These are phyloP conservation scores for Phoeniculus purpureus DNA, from an alignment of 2,797 vertebrate species.

Conservation along the genomic window DNA sequence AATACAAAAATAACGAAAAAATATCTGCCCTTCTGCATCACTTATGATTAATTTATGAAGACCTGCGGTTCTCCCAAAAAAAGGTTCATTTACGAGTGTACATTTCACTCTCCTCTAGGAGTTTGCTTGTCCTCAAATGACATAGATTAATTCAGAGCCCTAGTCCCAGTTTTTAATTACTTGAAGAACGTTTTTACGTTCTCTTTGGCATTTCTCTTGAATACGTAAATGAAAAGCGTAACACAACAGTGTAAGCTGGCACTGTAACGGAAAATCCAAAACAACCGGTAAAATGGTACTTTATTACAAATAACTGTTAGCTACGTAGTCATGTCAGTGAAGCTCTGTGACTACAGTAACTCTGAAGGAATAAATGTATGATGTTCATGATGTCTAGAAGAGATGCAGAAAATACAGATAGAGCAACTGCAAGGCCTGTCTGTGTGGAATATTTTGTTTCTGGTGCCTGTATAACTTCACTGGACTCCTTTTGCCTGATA, in stretches of 20 bases:
- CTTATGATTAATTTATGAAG: neutral
- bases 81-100: neutral
- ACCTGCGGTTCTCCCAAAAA: neutral
- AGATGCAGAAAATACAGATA: neutral
- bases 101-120: neutral
- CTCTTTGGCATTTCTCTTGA: conserved; percentile 7
- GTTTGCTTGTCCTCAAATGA: conserved; percentile 35
- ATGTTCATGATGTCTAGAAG: neutral
- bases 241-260: neutral
- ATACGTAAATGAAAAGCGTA: conserved; percentile 1
- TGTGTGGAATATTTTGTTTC: neutral
- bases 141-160: conserved; percentile 10
- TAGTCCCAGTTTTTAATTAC: conserved; percentile 30
- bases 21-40: neutral
- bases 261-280: neutral
- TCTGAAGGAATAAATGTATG: neutral
- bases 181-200: conserved; percentile 13
- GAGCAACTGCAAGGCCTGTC: neutral
- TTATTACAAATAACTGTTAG: conserved; percentile 39
- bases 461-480: neutral
- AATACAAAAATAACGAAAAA: conserved; percentile 8
- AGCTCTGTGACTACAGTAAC: conserved; percentile 8
- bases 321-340: neutral
- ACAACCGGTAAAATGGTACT: neutral
- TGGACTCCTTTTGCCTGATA: neutral